Evolutionary conservation across 2,888 invertebrate genomes (phyloP).

Genomic region (Frankliniella intonsa): DNA sequence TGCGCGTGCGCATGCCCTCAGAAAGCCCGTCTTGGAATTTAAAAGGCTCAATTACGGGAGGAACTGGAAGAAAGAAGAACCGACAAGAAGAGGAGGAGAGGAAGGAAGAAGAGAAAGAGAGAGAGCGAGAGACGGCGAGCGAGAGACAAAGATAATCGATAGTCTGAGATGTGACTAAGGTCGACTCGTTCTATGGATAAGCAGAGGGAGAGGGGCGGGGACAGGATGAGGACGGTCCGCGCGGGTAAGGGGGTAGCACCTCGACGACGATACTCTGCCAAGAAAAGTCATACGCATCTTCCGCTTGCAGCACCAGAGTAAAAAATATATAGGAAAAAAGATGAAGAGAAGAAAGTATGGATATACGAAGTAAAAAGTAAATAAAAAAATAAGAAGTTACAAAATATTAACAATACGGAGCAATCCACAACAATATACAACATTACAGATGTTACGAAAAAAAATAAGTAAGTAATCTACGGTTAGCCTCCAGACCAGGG

Average conservation of each 20-base stretch:
- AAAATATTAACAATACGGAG: background rate
- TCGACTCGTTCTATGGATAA: background rate
- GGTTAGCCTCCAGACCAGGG: background rate
- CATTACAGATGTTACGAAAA: background rate
- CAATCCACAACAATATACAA: constrained; percentile 15
- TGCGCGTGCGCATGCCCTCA: constrained; percentile 75
- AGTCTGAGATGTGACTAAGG: background rate
- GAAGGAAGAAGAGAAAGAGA: constrained; percentile 39
- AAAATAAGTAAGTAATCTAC: background rate
- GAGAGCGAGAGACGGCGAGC: constrained; percentile 35
- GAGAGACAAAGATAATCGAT: constrained; percentile 25
- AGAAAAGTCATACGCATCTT: too few species aligned
- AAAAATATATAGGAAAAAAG: background rate
- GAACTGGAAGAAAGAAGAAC: constrained; percentile 54
- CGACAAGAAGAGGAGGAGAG: constrained; percentile 44
- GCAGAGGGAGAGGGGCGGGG: background rate
- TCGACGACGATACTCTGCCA: too few species aligned
- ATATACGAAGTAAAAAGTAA: constrained; percentile 30
- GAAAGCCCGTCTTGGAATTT: constrained; percentile 76
- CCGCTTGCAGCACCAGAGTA: background rate
- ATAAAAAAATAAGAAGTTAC: background rate
- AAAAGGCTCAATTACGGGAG: constrained; percentile 81
- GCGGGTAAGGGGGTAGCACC: too few species aligned
- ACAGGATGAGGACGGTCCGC: background rate
- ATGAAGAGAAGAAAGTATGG: constrained; percentile 32